These are phyloP conservation scores for Corythornis cristatus DNA, from an alignment of 2,113 vertebrate genomes.

Conservation along the genomic window DNA sequence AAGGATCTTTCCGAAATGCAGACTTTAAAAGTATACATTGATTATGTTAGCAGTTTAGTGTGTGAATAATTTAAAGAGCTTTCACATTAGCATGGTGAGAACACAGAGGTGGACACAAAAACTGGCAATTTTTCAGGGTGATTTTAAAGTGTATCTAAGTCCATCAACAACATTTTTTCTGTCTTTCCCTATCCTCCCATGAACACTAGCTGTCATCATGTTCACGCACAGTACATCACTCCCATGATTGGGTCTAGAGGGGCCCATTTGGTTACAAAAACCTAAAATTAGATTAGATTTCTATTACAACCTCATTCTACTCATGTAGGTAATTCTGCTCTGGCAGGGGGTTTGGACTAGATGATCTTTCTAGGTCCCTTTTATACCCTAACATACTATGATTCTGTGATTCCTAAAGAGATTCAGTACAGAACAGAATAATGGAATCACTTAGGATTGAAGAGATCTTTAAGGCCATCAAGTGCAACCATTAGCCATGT, in stretches of 20 bases:
- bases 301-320: neutral
- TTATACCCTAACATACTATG: too few relatives aligned
- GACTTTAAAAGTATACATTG: neutral
- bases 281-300: neutral
- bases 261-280: neutral
- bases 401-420: neutral
- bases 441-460: too few relatives aligned
- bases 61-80: neutral
- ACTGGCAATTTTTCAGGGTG: neutral
- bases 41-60: neutral
- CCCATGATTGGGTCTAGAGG: accelerated
- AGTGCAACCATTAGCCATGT: too few relatives aligned
- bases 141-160: neutral
- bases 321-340: too few relatives aligned
- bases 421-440: too few relatives aligned
- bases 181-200: too few relatives aligned
- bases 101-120: neutral
- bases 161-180: neutral
- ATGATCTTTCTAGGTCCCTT: too few relatives aligned
- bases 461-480: too few relatives aligned
- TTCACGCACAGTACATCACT: accelerated
- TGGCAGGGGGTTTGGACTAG: too few relatives aligned
- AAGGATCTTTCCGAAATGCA: neutral
- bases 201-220: too few relatives aligned
- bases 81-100: neutral